Evolutionary conservation across 2,888 invertebrate genomes (phyloP).

Genomic region (Anthophora plumipes): DNA sequence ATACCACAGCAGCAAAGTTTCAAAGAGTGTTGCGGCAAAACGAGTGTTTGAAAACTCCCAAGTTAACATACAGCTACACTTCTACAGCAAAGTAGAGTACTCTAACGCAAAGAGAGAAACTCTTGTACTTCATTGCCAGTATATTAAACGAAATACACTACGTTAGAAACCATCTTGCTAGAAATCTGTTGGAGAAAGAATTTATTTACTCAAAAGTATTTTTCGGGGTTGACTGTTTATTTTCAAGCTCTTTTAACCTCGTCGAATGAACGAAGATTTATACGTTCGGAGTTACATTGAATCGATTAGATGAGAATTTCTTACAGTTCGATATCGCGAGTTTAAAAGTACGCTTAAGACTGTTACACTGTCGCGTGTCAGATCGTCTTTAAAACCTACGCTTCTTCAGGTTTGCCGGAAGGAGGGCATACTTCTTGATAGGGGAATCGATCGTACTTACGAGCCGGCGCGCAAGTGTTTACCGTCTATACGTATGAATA

Average conservation of each 20-base stretch:
- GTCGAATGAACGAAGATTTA: background rate
- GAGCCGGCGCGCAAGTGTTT: slow-evolving; percentile 18
- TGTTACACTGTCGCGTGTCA: slow-evolving; percentile 19
- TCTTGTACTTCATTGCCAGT: background rate
- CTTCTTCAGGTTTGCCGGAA: slow-evolving; percentile 16
- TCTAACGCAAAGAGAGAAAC: background rate
- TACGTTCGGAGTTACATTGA: background rate
- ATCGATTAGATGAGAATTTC: slow-evolving; percentile 13
- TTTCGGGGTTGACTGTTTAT: background rate
- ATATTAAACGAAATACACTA: too few species aligned
- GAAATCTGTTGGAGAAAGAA: too few species aligned
- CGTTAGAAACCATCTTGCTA: too few species aligned
- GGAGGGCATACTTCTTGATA: slow-evolving; percentile 18
- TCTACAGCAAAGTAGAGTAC: background rate
- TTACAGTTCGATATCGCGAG: slow-evolving; percentile 2
- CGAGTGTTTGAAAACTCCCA: background rate
- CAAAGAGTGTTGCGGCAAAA: background rate
- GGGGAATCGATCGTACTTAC: slow-evolving; percentile 29
- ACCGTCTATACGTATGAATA: slow-evolving; percentile 19
- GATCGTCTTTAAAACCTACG: slow-evolving; percentile 35
- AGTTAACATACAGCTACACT: background rate
- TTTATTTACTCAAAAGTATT: background rate
- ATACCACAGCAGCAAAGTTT: too few species aligned
- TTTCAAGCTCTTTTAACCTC: background rate
- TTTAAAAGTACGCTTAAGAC: slow-evolving; percentile 15